Evolutionary conservation across 2,888 invertebrate genomes (phyloP), one percentile per base, ranked within the genome.

Genomic region (Caradrina kadenii): DNA sequence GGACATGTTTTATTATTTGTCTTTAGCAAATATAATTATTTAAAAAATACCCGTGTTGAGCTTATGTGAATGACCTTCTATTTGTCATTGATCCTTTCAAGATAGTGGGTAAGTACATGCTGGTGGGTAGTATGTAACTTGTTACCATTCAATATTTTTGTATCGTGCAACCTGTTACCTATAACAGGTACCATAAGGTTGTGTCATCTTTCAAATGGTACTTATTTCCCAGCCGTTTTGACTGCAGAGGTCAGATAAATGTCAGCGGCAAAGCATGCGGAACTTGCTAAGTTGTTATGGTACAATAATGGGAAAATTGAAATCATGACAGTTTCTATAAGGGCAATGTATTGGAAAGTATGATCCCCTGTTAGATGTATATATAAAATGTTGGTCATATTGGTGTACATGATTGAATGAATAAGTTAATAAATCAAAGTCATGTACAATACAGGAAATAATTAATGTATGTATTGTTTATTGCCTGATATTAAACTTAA

Each of bases 201-300:
- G 91, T 91, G 90, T 87, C 91, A 90, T 90, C 88, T 85, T 86
- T 80, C 83, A 90, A 92, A 91, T 90, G 90, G 89, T 92, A 90
- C 88, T 89, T 88, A 89, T 87, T 91, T 91, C 91, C 88, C 92
- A 91, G 87, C 76, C 73, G 74, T 76, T 79, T 76, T 74, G 83
- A 73, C 78, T 63, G 72, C 80, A 86, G 91, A 92, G 92, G 92
- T 92, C 92, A 90, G 77, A 64, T 85, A 92, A 93, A 93, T 93
- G 91, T 87, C 92, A 92, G 80, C 87, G 72, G 69, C 79, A 67
- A 80, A 81, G 85, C 81, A 90, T 89, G 91, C 90, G 90, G 90
- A 92, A 91, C 88, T 83, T 64, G 59, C 48, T 66, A 92, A 91
- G 88, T 83, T 64, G 59, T 42, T 66, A 53, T 35, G 61, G 19